phyloP scores from a whole-genome alignment of 2,113 vertebrate species.

The Dromiciops gliroides region DNA sequence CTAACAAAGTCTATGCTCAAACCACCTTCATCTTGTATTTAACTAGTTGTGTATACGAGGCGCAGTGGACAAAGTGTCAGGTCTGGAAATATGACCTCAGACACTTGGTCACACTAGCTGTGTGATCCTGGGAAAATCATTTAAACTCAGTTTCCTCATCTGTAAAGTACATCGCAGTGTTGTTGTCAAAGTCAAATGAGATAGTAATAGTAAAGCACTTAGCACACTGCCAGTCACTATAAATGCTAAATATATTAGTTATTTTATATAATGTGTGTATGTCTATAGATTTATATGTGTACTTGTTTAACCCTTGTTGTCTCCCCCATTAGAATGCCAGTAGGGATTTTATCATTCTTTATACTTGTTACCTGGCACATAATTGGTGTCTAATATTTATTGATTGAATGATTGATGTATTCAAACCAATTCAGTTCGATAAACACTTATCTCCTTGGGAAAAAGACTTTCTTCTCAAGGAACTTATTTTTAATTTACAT shows the following conservation, averaged over 20 bases:
- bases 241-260: not conserved
- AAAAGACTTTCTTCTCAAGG: not conserved
- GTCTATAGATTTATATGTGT: not conserved
- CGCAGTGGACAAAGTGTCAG: not conserved
- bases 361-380: not conserved
- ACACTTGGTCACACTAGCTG: not conserved
- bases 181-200: not conserved
- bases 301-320: not conserved
- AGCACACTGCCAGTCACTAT: not conserved
- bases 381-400: not conserved
- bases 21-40: not conserved
- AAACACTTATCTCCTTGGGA: not conserved
- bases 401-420: not conserved
- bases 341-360: not conserved
- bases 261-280: too few species aligned
- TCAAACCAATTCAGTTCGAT: not conserved
- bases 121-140: not conserved
- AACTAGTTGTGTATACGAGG: not conserved
- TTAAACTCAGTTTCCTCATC: not conserved
- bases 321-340: not conserved
- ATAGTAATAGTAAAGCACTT: not conserved
- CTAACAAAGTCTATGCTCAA: not conserved
- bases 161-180: not conserved
- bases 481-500: not conserved
- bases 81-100: not conserved